Conservation (phyloP, 2,888 invertebrate genomes). For the Ariolimax columbianus region DNA sequence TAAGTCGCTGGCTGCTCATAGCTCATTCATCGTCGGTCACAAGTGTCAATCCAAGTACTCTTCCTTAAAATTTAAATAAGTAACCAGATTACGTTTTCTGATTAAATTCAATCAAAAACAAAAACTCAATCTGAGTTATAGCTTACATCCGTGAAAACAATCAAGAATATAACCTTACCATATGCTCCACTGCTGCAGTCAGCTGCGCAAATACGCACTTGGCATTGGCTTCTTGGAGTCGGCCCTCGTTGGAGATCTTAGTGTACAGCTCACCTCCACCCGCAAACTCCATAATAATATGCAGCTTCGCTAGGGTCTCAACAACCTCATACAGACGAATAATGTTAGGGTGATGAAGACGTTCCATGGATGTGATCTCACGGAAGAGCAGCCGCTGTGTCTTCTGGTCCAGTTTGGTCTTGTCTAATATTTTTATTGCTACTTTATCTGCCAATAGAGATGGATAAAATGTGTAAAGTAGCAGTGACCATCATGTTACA, state of each 20-base stretch:
- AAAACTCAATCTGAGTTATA: too few species aligned
- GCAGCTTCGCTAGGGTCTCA: conserved; percentile 86
- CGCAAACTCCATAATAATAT: conserved; percentile 87
- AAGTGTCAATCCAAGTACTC: too few species aligned
- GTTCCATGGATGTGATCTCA: conserved; percentile 86
- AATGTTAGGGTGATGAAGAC: conserved; percentile 86
- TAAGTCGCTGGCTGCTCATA: too few species aligned
- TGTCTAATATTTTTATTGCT: conserved; percentile 87
- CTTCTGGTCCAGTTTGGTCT: conserved; percentile 85
- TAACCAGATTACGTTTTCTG: too few species aligned
- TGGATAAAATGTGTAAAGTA: not conserved
- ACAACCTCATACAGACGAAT: conserved; percentile 82
- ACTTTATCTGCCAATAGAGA: conserved; percentile 83
- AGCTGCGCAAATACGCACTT: conserved; percentile 85
- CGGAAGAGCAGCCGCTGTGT: conserved; percentile 84
- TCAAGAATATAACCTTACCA: conserved; percentile 82
- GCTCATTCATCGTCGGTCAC: too few species aligned
- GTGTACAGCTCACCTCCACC: conserved; percentile 87
- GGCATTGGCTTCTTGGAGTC: conserved; percentile 85
- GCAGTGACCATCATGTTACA: too few species aligned
- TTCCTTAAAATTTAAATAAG: too few species aligned
- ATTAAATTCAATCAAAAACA: too few species aligned
- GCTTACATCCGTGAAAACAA: not conserved
- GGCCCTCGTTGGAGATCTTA: conserved; percentile 85
- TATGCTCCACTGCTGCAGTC: conserved; percentile 85